A percentile compares a stretch with the other conserved stretches of the same genome.
These are phyloP conservation scores for Budorcas taxicolor DNA, from an alignment of 2,113 vertebrate genomes.

Conservation along the genomic window DNA sequence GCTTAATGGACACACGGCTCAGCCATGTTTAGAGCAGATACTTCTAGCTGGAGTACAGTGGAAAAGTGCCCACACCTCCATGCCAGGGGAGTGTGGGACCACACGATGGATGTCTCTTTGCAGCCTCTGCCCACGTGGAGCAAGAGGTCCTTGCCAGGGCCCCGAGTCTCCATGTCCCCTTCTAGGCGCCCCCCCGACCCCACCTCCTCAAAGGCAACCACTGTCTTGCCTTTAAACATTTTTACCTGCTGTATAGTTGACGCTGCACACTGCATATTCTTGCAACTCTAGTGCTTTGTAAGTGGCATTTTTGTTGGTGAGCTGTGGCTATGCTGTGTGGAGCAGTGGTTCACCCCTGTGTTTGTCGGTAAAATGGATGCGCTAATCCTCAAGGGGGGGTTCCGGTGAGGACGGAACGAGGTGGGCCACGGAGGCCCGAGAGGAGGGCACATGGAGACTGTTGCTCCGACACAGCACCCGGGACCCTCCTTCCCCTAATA, in stretches of 20 bases:
- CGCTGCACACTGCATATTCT: rapidly evolving
- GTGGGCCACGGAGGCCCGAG: rapidly evolving
- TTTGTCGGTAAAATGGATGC: rapidly evolving
- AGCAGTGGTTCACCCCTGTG: rapidly evolving
- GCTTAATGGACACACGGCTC: rapidly evolving
- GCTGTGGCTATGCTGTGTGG: rapidly evolving
- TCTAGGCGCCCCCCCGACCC: rapidly evolving
- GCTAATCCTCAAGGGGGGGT: rapidly evolving
- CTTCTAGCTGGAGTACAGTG: rapidly evolving
- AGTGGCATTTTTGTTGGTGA: rapidly evolving
- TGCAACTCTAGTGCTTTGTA: rapidly evolving
- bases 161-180: rapidly evolving
- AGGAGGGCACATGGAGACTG: rapidly evolving
- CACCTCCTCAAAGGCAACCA: rapidly evolving
- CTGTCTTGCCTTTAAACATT: rapidly evolving
- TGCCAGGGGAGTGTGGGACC: rapidly evolving
- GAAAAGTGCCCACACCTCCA: rapidly evolving
- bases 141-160: rapidly evolving
- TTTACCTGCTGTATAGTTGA: rapidly evolving
- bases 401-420: rapidly evolving
- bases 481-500: background rate
- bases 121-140: rapidly evolving
- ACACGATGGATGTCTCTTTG: rapidly evolving
- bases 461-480: rapidly evolving
- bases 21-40: rapidly evolving